Evolutionary conservation across 2,113 vertebrate genomes (phyloP).

Genomic region (Anthoscopus minutus): DNA sequence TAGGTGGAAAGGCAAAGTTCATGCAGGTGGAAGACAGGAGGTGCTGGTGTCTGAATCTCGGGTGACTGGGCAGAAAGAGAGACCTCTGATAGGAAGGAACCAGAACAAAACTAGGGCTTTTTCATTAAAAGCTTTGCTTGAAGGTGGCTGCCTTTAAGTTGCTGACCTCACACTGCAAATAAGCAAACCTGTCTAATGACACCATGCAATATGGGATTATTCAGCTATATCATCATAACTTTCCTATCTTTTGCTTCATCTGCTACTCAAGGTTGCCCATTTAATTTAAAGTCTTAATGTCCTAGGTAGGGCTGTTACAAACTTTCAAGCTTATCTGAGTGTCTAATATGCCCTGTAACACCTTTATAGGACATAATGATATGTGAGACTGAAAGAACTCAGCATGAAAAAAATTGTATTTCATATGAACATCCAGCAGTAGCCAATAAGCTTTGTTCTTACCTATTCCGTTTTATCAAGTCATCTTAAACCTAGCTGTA

Average conservation of each 20-base stretch:
- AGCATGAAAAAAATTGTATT: background rate
- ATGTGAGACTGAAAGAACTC: background rate
- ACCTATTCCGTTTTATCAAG: background rate
- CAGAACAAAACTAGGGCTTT: background rate
- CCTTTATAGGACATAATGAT: background rate
- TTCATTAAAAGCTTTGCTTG: background rate
- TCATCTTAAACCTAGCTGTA: background rate
- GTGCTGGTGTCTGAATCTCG: fast-evolving
- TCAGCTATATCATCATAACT: background rate
- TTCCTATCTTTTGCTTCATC: conserved; percentile 17
- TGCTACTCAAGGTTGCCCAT: conserved; percentile 28
- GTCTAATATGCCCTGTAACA: background rate
- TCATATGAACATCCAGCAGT: background rate
- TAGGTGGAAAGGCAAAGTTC: background rate
- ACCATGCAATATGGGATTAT: background rate
- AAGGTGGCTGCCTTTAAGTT: background rate
- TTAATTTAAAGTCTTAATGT: conserved; percentile 9
- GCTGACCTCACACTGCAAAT: background rate
- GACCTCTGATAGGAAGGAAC: background rate
- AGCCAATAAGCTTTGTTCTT: background rate
- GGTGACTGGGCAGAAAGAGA: background rate
- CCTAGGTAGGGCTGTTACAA: background rate
- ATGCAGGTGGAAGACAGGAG: background rate
- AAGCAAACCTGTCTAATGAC: background rate
- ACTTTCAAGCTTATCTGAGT: conserved; percentile 9